Evolutionary conservation across 2,113 vertebrate genomes (phyloP).

Genomic region (Tachycineta bicolor): DNA sequence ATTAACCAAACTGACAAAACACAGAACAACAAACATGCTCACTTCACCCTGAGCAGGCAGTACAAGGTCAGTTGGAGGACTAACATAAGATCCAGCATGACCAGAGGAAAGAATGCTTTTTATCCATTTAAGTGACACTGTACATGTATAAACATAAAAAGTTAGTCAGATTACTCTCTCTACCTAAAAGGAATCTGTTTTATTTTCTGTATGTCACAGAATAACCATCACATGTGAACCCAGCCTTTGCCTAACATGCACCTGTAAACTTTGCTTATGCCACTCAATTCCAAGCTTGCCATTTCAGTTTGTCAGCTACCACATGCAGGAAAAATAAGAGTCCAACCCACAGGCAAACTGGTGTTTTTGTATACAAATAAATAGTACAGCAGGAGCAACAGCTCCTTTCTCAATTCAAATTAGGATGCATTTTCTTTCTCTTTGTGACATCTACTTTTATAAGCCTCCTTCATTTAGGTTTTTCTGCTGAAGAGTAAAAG

Average conservation of each 20-base stretch:
- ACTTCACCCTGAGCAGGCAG: background rate
- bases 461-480: background rate
- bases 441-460: background rate
- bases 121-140: background rate
- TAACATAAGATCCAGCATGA: background rate
- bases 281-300: background rate
- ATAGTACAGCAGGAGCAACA: background rate
- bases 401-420: background rate
- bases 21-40: background rate
- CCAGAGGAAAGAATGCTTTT: background rate
- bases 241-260: accelerated
- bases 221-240: background rate
- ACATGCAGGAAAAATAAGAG: background rate
- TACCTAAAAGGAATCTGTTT: background rate
- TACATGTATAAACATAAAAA: background rate
- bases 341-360: background rate
- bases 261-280: background rate
- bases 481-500: background rate
- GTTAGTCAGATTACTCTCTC: background rate
- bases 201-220: background rate
- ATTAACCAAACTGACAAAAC: background rate
- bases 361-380: background rate
- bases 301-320: background rate
- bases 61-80: background rate
- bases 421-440: background rate